Evolutionary conservation across 2,113 vertebrate species (phyloP).

Genomic region (Myrmophylax atrothorax): DNA sequence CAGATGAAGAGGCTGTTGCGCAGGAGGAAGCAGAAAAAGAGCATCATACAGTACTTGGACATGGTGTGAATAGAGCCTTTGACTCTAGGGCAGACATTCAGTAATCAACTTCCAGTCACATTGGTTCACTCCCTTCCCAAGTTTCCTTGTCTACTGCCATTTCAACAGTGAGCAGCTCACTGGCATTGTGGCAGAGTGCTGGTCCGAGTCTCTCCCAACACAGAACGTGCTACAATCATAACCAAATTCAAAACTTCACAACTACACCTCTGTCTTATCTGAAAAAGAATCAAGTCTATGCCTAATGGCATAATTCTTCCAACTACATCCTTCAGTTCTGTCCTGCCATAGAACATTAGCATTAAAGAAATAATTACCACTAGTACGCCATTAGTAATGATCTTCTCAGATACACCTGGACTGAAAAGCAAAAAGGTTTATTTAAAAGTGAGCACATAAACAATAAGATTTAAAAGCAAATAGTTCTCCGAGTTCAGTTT

Average conservation of each 20-base stretch:
- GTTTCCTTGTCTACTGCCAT: not conserved
- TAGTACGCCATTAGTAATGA: conserved; percentile 66
- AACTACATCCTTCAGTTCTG: not conserved
- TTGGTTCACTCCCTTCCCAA: not conserved
- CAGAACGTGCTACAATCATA: not conserved
- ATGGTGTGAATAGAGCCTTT: not conserved
- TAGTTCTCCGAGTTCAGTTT: not conserved
- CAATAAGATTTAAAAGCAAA: not conserved
- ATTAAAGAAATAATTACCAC: conserved; percentile 49
- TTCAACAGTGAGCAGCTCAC: not conserved
- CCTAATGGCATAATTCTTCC: not conserved
- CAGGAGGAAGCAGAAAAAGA: not conserved
- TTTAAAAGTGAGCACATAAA: not conserved
- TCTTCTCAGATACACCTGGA: conserved; percentile 50
- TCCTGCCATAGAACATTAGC: not conserved
- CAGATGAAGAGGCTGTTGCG: not conserved
- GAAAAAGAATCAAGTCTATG: not conserved
- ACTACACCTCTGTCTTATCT: not conserved
- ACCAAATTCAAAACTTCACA: not conserved
- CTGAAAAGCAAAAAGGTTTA: conserved; percentile 39
- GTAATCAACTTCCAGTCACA: not conserved
- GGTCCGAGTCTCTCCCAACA: not conserved
- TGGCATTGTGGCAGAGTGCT: not conserved
- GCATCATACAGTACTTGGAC: not conserved
- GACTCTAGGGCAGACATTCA: not conserved